Base-by-base conservation (phyloP, 2,797 vertebrate species). In the Lophius americanus region DNA sequence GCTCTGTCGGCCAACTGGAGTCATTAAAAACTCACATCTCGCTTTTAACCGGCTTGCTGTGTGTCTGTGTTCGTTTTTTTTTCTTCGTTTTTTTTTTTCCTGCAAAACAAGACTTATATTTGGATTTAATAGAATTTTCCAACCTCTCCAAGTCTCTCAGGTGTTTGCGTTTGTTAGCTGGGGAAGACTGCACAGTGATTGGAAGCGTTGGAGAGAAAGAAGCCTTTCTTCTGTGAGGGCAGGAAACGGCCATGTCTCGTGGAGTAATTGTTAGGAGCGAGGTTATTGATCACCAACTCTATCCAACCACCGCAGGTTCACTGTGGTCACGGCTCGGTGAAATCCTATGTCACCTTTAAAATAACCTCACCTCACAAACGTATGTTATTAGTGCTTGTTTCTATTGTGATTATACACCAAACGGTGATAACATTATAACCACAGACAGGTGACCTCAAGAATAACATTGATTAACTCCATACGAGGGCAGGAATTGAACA, bases 11-110 rank as follows among this genome's bases (percentile, higher is more conserved):
- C 68, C 79, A 60, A 70, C 75, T 49, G 63, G 64, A 87, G 65
- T 88, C 80, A 85, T 89, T 82, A 87, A 63, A 73, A 86, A 73
- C 78, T 83, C 73, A 68, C 83, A 50, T 14, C 74, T 60, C 47
- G 65, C 68, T 73, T 80, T 72, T 71, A 23, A 57, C 64, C 69
- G 51, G 9, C 69, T 83, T 60, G 11, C 62, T 56, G 43, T 57
- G 50, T 35, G 50, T 10, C 4, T 35, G 50, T 51, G 50, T 51
- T 32, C 36, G 59, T 57, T 56, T 39, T 14, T 35, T 13, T 52
- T 37, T 51, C 9, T 50, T 50, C 61, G 49, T 43, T 63, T 51
- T 33, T 9, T 44, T 7, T 62, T 57, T 75, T 60, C 51, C 67
- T 52, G 57, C 50, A 62, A 76, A 80, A 64, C 6, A 39, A 69